These are phyloP conservation scores for Phalacrocorax aristotelis DNA, from an alignment of 2,113 vertebrate genomes.

Conservation along the genomic window DNA sequence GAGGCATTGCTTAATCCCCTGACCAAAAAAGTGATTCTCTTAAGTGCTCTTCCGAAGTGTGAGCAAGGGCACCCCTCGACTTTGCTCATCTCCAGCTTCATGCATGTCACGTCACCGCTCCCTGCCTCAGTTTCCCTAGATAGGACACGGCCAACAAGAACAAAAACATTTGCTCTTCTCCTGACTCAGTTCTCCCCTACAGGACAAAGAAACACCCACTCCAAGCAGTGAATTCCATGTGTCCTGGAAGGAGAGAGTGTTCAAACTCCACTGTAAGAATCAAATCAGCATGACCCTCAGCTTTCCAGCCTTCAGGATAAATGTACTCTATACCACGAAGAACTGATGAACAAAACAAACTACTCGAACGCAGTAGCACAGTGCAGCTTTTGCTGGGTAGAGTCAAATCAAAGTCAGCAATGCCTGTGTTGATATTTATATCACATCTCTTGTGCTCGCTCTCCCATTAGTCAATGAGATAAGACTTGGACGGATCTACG, in stretches of 20 bases:
- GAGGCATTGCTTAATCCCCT: background rate
- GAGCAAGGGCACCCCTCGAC: background rate
- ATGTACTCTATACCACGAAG: background rate
- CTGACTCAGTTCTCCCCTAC: background rate
- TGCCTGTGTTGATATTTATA: conserved; percentile 9
- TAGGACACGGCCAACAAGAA: background rate
- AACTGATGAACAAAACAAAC: background rate
- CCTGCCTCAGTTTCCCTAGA: background rate
- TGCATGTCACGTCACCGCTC: background rate
- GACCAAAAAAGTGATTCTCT: background rate
- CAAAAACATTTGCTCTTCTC: background rate
- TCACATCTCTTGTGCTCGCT: background rate
- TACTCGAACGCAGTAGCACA: background rate
- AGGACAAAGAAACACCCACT: background rate
- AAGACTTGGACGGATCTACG: background rate
- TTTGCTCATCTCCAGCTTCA: background rate
- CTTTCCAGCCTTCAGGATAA: background rate
- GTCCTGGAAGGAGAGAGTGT: background rate
- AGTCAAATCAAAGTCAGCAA: conserved; percentile 28
- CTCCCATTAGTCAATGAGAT: conserved; percentile 12
- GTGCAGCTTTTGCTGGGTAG: background rate
- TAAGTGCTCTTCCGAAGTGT: background rate
- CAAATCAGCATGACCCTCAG: background rate
- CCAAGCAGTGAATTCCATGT: background rate
- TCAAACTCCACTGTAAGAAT: background rate